These are phyloP conservation scores for Smutsia gigantea DNA, from an alignment of 2,797 vertebrate genomes.

Conservation along the genomic window DNA sequence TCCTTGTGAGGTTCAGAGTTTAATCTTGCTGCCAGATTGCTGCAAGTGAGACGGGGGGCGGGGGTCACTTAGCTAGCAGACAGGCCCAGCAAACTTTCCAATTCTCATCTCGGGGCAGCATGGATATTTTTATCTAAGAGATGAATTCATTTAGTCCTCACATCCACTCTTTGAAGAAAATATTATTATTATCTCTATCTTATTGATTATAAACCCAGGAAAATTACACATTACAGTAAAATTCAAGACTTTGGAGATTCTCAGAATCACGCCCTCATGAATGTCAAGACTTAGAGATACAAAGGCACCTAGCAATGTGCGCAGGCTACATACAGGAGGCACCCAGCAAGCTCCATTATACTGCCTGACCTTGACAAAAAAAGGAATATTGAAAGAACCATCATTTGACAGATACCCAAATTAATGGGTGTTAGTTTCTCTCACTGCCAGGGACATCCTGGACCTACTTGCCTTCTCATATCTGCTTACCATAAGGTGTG, in stretches of 20 bases:
- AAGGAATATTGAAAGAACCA: background rate
- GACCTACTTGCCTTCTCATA: background rate
- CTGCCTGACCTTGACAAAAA: background rate
- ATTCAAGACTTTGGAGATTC: background rate
- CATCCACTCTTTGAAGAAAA: background rate
- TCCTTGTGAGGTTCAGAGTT: background rate
- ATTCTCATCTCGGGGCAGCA: background rate
- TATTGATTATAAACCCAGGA: background rate
- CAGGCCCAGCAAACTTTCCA: background rate
- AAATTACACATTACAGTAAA: background rate
- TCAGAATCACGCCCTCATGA: background rate
- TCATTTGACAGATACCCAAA: background rate
- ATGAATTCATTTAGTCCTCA: background rate
- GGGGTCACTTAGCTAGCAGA: background rate
- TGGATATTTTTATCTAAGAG: background rate
- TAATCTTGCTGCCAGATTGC: background rate
- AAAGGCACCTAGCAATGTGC: background rate
- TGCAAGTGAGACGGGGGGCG: background rate
- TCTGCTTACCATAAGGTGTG: background rate
- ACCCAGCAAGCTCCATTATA: background rate
- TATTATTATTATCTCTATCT: background rate
- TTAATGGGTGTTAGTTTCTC: background rate
- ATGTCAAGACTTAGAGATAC: background rate
- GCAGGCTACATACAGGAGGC: too few relatives aligned
- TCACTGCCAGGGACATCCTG: background rate